These are phyloP conservation scores for Piscicola geometra DNA, from an alignment of 2,888 invertebrate genomes.

Conservation along the genomic window DNA sequence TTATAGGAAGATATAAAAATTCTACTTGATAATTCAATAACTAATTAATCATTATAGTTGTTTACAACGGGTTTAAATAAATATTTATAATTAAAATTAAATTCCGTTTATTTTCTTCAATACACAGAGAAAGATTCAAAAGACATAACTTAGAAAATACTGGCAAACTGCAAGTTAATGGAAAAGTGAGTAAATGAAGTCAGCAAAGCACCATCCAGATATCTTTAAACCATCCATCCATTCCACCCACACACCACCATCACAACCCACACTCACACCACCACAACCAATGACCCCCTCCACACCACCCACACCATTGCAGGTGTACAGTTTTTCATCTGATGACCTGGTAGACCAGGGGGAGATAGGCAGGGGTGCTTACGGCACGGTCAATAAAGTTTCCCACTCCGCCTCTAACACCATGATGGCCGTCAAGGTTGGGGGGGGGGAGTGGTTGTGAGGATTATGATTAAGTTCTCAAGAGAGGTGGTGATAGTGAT, in stretches of 20 bases:
- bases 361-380: constrained; percentile 87
- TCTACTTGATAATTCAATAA: too few species aligned
- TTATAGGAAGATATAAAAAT: too few species aligned
- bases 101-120: too few species aligned
- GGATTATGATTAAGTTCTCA: background rate
- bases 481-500: background rate
- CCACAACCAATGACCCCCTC: too few species aligned
- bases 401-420: constrained; percentile 82
- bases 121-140: constrained; percentile 32
- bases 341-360: constrained; percentile 85
- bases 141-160: constrained; percentile 32
- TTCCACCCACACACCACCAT: too few species aligned
- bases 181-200: background rate
- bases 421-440: constrained; percentile 92
- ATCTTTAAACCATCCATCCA: too few species aligned
- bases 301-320: too few species aligned
- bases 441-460: background rate
- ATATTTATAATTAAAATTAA: too few species aligned
- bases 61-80: too few species aligned
- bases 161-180: constrained; percentile 30
- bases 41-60: too few species aligned
- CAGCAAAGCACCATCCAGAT: too few species aligned
- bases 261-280: too few species aligned
- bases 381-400: constrained; percentile 97
- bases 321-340: constrained; percentile 66